phyloP scores from a whole-genome alignment of 2,888 invertebrate genomes.

The Holacanthella duospinosa region DNA sequence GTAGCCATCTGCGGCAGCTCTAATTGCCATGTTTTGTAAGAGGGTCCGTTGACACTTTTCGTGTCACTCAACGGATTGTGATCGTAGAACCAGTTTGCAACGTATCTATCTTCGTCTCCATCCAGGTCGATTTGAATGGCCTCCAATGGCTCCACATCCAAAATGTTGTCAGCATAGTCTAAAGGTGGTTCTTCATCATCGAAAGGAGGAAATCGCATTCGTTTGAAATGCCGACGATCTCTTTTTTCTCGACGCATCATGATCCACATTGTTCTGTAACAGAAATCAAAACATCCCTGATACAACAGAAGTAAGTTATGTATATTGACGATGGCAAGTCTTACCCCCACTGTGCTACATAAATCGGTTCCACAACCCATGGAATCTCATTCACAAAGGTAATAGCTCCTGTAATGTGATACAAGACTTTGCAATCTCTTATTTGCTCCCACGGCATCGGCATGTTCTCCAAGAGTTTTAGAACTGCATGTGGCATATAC shows the following conservation, averaged over 20 bases:
- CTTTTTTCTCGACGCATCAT: constrained; percentile 99
- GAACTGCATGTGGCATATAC: constrained; percentile 99
- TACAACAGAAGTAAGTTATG: background rate
- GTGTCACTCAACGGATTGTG: constrained; percentile 90
- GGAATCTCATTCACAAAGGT: constrained; percentile 99
- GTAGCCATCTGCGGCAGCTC: constrained; percentile 95
- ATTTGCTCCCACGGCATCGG: constrained; percentile 99
- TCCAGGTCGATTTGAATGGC: constrained; percentile 98
- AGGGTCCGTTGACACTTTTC: constrained; percentile 80
- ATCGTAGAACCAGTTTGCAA: constrained; percentile 97
- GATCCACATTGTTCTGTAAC: constrained; percentile 91
- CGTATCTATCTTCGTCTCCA: constrained; percentile 79
- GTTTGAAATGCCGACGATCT: constrained; percentile 94
- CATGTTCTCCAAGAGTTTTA: constrained; percentile 98
- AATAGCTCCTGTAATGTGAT: constrained; percentile 98
- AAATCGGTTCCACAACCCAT: constrained; percentile 98
- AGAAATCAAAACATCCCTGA: too few species aligned
- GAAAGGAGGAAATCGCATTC: constrained; percentile 99
- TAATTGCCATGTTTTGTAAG: constrained; percentile 93
- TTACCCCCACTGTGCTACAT: constrained; percentile 98
- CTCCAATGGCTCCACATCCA: constrained; percentile 97
- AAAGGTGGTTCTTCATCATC: constrained; percentile 99
- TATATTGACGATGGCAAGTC: constrained; percentile 28
- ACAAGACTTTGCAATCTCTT: constrained; percentile 90
- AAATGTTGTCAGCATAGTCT: constrained; percentile 97